Base-by-base conservation (phyloP, 2,888 invertebrate genomes). In the Zonitis immaculata region DNA sequence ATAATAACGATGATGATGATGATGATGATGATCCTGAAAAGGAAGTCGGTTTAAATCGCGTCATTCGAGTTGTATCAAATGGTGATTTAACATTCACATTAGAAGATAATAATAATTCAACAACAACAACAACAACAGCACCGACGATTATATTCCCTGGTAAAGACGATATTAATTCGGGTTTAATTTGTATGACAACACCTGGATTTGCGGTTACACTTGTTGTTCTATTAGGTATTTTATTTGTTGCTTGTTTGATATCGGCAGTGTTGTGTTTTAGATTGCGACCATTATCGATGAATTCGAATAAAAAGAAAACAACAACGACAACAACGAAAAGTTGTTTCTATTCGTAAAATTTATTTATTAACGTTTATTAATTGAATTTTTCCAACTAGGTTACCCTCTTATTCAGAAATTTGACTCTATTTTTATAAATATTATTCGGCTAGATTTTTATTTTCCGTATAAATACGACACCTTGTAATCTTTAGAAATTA, bases 131-230 rank as follows among this genome's bases (percentile, higher is more conserved):
- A 28, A 80, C 82, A 4, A 77, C 81, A 43, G 81, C 83, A 11
- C 75, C 79, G 42, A 83, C 91, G 0, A 83, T 88, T 80, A 81
- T 88, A 1, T 86, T 87, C 68, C 89, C 91, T 3, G 83, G 86
- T 3, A 77, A 80, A 12, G 83, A 83, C 61, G 81, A 83, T 60
- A 54, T 73, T 3, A 70, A 69, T 52, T 68, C 68, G 30, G 85
- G 84, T 18, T 78, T 92, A 57, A 92, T 95, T 60, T 95, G 94
- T 76, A 93, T 95, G 92, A 93, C 94, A 0, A 93, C 93, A 4
- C 89, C 92, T n/a, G 92, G 94, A 9, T 95, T 95, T 69, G 89
- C 92, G 32, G 88, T 91, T 27, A 91, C 92, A 25, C 79, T 95
- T 25, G 84, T 93, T 47, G 83, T 94, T 44, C 80, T 95, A 20